Percentiles rank a stretch among this genome's conserved stretches.
phyloP scores from a whole-genome alignment of 1,140 invertebrate genomes.

The Andrena cerasifolii region DNA sequence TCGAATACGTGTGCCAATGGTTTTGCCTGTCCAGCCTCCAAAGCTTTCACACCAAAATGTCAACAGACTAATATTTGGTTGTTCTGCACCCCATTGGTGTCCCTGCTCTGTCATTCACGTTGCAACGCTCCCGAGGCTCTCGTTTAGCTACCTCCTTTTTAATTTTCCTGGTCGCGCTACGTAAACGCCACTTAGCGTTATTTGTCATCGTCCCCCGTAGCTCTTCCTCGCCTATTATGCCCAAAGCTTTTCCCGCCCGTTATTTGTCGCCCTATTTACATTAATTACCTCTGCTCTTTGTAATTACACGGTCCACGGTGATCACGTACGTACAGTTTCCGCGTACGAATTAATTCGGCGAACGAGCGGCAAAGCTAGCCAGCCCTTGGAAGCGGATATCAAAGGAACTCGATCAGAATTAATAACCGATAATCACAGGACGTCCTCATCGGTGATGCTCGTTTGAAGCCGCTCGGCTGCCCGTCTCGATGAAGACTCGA shows the following conservation, averaged over 20 bases:
- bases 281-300: neutral
- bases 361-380: neutral
- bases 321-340: neutral
- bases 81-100: too few species aligned
- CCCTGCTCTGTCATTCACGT: too few species aligned
- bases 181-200: neutral
- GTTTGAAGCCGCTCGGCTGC: neutral
- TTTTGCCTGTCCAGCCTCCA: too few species aligned
- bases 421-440: constrained; percentile 41
- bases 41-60: too few species aligned
- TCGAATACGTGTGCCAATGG: too few species aligned
- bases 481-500: neutral
- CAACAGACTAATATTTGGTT: too few species aligned
- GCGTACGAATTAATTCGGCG: constrained; percentile 14
- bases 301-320: constrained; percentile 11
- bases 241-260: neutral
- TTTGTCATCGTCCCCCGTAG: neutral
- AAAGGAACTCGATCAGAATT: constrained; percentile 34
- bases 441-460: neutral
- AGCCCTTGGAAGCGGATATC: too few species aligned
- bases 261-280: constrained; percentile 6
- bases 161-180: neutral
- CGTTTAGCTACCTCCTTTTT: neutral
- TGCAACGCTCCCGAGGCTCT: too few species aligned
- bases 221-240: neutral